Base-by-base conservation (phyloP, 2,888 invertebrate species). In the Leucophenga maculata region DNA sequence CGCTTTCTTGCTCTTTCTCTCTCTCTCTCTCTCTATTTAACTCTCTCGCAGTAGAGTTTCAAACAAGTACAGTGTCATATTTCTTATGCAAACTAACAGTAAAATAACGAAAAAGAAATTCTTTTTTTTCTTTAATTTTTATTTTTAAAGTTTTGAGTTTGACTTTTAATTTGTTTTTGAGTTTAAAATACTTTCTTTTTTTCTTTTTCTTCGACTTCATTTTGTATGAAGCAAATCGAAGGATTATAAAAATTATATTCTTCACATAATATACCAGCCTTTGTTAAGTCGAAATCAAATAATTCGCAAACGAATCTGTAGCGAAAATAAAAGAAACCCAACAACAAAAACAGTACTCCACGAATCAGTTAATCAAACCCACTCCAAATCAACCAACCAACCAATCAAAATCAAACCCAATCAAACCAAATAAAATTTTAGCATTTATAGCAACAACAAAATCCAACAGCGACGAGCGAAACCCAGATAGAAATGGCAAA, bases 181-280 rank as follows among this genome's bases (percentile, higher is more conserved):
- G 11, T 31, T 57, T 57, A 26, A 3, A 26, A 26, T 57, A 78
- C 76, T 76, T 32, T 64, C 3, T 32, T 32, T 32, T 16, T 54
- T 66, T 68, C 9, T 79, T 77, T 77, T 32, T 64, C 60, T 79
- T 74, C 67, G 39, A 72, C 46, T 73, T 76, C 52, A 55, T 74
- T 74, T 83, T 72, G 67, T 72, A 71, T 69, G 65, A 79, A 65
- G 39, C 52, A 77, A 75, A 32, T n/a, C 46, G 75, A 81, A 75
- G 83, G 79, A 84, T 83, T 76, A 72, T 67, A 72, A 72, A 71
- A 78, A 79, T 74, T 70, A 84, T 86, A 86, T 85, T 83, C 85
- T 86, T 86, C 85, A 85, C 85, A 85, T 86, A 79, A 77, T 77
- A 86, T 85, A 80, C 84, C 83, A 85, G 85, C 85, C 86, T 86